Base-by-base conservation (phyloP, 2,888 invertebrate genomes). In the Parapristionchus giblindavisi region DNA sequence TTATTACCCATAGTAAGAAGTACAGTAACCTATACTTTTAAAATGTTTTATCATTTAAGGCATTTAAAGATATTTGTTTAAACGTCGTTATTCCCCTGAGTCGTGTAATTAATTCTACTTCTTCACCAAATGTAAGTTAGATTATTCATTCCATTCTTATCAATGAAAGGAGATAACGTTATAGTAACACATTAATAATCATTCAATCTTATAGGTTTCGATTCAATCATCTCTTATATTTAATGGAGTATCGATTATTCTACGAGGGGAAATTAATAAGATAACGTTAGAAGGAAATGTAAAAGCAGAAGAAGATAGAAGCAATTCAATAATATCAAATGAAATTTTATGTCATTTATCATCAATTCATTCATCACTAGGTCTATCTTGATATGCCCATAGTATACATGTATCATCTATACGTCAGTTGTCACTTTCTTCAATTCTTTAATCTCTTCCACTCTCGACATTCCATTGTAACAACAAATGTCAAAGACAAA, bases 391-490 rank as follows among this genome's bases (percentile, higher is more conserved):
- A 38, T 6, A 8, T 29, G 3, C 58, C 5, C 58, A 4, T 6
- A 14, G 4, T 5, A 52, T 52, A 21, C 52, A 24, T 52, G 8
- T 8, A 21, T 24, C 21, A 5, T 52, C 52, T 8, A 11, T 5
- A 52, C 24, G 52, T 5, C 21, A 21, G 4, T 5, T 11, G 52
- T 8, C 52, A 24, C 21, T 52, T 3, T 52, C 52, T 52, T 48
- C 52, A 24, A 52, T 21, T 24, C n/a, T 52, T 24, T 52, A 5
- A 24, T 24, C 21, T 52, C 52, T 48, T 48, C 48, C 48, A n/a
- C n/a, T n/a, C n/a, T n/a, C n/a, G n/a, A n/a, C n/a, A 17, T 52
- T 52, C 52, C 52, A 52, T 52, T 52, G 52, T 52, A 52, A 52
- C 52, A 52, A 5, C n/a, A 11, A 5, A 24, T 52, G 52, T 52